phyloP scores from a whole-genome alignment of 1,140 invertebrate genomes.

The Lordiphosa clarofinis region DNA sequence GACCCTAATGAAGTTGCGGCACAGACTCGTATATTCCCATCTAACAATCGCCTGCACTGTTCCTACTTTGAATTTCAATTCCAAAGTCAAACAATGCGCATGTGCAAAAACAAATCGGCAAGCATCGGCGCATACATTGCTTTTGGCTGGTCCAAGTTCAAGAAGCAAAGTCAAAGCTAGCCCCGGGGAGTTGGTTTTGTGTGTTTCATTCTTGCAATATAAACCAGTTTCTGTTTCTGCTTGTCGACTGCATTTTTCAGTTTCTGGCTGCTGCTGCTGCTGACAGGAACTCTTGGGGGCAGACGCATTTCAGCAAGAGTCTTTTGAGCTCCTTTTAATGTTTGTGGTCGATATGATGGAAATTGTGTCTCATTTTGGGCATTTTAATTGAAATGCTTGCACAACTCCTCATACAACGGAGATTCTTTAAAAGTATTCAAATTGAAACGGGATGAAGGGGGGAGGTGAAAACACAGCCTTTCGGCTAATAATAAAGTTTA shows the following conservation, averaged over 20 bases:
- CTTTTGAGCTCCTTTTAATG: slow-evolving; percentile 5
- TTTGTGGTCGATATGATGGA: slow-evolving; percentile 40
- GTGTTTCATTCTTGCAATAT: slow-evolving; percentile 30
- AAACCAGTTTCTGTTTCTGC: slow-evolving; percentile 51
- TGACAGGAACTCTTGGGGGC: slow-evolving; percentile 8
- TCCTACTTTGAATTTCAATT: slow-evolving; percentile 50
- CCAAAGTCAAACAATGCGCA: slow-evolving; percentile 52
- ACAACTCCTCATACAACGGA: slow-evolving; percentile 9
- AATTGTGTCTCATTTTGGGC: slow-evolving; percentile 29
- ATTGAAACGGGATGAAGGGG: slow-evolving; percentile 38
- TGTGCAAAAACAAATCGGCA: slow-evolving; percentile 32
- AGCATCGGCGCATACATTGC: slow-evolving; percentile 29
- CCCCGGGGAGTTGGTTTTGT: slow-evolving; percentile 4
- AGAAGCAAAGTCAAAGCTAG: slow-evolving; percentile 40
- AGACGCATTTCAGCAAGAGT: slow-evolving; percentile 59
- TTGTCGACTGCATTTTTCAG: slow-evolving; percentile 30
- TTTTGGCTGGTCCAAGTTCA: slow-evolving; percentile 62
- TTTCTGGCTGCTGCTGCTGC: slow-evolving; percentile 6
- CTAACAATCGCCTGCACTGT: slow-evolving; percentile 10
- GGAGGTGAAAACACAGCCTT: slow-evolving; percentile 7
- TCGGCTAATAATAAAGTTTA: slow-evolving; percentile 75
- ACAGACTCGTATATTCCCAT: slow-evolving; percentile 6
- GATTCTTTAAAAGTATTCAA: slow-evolving; percentile 56
- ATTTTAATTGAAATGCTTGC: slow-evolving; percentile 68
- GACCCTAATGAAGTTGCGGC: slow-evolving; percentile 67